Conservation (phyloP, 2,113 vertebrate genomes). For the Eleginops maclovinus region DNA sequence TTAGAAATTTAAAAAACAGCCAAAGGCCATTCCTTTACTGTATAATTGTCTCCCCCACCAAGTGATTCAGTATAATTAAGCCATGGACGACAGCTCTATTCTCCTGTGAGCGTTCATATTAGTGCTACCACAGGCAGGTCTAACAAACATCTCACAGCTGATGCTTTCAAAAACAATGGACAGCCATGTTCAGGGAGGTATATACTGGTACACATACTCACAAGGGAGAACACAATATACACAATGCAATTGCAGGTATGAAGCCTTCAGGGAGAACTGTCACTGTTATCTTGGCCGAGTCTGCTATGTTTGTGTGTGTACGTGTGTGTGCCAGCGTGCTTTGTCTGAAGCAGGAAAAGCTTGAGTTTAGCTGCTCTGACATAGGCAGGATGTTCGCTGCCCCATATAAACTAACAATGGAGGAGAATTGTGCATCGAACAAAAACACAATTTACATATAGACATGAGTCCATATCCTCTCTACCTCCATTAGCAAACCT, state of each 20-base stretch:
- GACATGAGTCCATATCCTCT: slow-evolving; percentile 13
- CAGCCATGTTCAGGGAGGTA: slow-evolving; percentile 64
- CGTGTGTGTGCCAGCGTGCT: slow-evolving; percentile 21
- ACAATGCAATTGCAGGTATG: slow-evolving; percentile 67
- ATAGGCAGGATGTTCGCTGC: slow-evolving; percentile 47
- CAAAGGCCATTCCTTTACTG: slow-evolving; percentile 79
- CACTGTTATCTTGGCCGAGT: slow-evolving; percentile 69
- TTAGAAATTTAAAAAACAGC: slow-evolving; percentile 79
- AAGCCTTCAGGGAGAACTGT: slow-evolving; percentile 71
- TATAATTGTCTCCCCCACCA: slow-evolving; percentile 77
- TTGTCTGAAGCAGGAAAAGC: slow-evolving; percentile 66
- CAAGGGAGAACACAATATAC: slow-evolving; percentile 71
- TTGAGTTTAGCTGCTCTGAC: slow-evolving; percentile 59
- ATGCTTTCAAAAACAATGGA: slow-evolving; percentile 73
- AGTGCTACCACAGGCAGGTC: slow-evolving; percentile 71
- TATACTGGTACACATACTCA: slow-evolving; percentile 58
- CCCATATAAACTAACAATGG: slow-evolving; percentile 59
- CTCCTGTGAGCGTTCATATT: slow-evolving; percentile 64
- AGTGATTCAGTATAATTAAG: slow-evolving; percentile 80
- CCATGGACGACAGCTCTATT: slow-evolving; percentile 76
- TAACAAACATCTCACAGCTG: slow-evolving; percentile 76
- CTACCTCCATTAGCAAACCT: slow-evolving; percentile 36
- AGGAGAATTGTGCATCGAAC: slow-evolving; percentile 45
- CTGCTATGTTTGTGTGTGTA: slow-evolving; percentile 30
- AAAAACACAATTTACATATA: slow-evolving; percentile 44